These are phyloP conservation scores for Chironomus tentans DNA, from an alignment of 2,888 invertebrate species.

Conservation along the genomic window DNA sequence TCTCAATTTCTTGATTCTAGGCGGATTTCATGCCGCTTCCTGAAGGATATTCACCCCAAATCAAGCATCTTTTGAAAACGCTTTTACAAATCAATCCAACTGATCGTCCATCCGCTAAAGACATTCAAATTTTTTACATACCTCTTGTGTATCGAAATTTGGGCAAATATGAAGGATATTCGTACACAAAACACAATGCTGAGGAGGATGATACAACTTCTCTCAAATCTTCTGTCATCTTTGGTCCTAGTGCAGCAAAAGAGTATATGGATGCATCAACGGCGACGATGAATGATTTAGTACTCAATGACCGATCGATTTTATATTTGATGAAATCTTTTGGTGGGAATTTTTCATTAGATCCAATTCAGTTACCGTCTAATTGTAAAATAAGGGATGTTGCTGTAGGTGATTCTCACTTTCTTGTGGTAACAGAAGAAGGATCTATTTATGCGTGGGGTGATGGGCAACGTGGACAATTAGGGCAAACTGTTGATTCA, in stretches of 20 bases:
- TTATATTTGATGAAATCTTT: slow-evolving; percentile 49
- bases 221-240: slow-evolving; percentile 8
- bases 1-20: slow-evolving; percentile 36
- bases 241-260: slow-evolving; percentile 33
- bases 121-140: slow-evolving; percentile 48
- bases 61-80: slow-evolving; percentile 52
- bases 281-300: slow-evolving; percentile 35
- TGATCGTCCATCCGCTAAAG: slow-evolving; percentile 52
- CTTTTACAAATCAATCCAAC: slow-evolving; percentile 54
- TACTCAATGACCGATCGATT: slow-evolving; percentile 40
- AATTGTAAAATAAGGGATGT: slow-evolving; percentile 46
- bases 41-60: slow-evolving; percentile 52
- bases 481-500: slow-evolving; percentile 48
- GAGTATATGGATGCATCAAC: slow-evolving; percentile 40
- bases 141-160: slow-evolving; percentile 43
- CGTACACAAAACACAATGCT: not conserved
- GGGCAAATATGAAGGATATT: slow-evolving; percentile 38
- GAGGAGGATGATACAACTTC: not conserved
- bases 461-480: slow-evolving; percentile 54
- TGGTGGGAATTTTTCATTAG: slow-evolving; percentile 44
- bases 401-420: slow-evolving; percentile 49
- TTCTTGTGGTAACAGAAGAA: slow-evolving; percentile 49
- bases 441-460: slow-evolving; percentile 57
- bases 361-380: slow-evolving; percentile 49
- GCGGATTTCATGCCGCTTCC: slow-evolving; percentile 59